A percentile compares a stretch with the other conserved stretches of the same genome.
phyloP scores from a whole-genome alignment of 2,797 vertebrate species.

The Sebastiscus tertius region DNA sequence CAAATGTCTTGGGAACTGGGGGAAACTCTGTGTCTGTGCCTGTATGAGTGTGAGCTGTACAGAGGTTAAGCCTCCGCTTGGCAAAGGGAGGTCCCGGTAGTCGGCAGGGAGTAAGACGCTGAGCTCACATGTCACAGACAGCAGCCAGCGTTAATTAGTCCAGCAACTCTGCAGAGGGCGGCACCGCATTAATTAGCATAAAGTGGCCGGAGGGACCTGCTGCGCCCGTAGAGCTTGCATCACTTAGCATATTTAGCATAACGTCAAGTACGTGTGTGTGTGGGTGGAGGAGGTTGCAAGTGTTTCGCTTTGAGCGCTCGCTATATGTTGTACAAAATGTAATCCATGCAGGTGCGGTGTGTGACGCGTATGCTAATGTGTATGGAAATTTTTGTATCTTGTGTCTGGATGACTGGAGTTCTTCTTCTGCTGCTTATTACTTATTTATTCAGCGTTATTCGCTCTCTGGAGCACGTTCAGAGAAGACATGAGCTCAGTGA shows the following conservation, averaged over 20 bases:
- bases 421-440: conserved; percentile 27
- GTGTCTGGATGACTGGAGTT: neutral
- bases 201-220: conserved; percentile 77
- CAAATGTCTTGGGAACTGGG: conserved; percentile 30
- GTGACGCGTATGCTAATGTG: conserved; percentile 25
- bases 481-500: conserved; percentile 17
- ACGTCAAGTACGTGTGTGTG: conserved; percentile 23
- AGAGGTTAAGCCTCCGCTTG: conserved; percentile 32
- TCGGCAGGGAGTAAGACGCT: conserved; percentile 38
- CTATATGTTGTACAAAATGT: conserved; percentile 18
- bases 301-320: neutral
- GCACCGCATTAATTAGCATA: conserved; percentile 81
- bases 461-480: neutral
- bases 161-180: conserved; percentile 80
- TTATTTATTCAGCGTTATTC: conserved; percentile 38
- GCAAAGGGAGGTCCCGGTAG: conserved; percentile 35
- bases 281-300: conserved; percentile 2
- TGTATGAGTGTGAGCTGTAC: neutral
- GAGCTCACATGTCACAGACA: conserved; percentile 72
- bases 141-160: conserved; percentile 79
- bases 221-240: conserved; percentile 58
- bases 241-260: conserved; percentile 70
- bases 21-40: neutral
- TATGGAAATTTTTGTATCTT: conserved; percentile 12
- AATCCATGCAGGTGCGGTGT: conserved; percentile 29